These are phyloP conservation scores for Halisarca cf. caerulea DNA, from an alignment of 37 sponge, comb jelly and placozoan genomes.

Conservation along the genomic window DNA sequence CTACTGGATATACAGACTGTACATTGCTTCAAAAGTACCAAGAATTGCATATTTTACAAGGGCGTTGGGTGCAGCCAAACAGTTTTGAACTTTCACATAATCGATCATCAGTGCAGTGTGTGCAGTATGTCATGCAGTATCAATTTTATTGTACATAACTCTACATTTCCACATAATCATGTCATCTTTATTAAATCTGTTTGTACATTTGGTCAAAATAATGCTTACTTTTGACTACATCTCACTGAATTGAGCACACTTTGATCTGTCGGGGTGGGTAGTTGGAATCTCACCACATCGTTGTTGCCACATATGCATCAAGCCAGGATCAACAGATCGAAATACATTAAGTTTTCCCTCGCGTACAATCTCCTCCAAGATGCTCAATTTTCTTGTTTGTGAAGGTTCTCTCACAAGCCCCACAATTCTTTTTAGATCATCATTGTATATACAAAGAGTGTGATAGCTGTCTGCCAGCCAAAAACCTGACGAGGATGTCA, in stretches of 20 bases:
- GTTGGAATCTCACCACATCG: constrained; percentile 28
- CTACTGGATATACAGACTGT: constrained; percentile 18
- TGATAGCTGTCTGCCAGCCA: constrained; percentile 52
- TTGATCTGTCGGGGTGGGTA: too few species aligned
- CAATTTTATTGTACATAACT: too few species aligned
- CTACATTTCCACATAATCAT: too few species aligned
- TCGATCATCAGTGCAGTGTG: too few species aligned
- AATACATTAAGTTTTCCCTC: constrained; percentile 25
- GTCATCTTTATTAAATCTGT: too few species aligned
- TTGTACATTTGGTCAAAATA: too few species aligned
- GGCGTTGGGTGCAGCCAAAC: constrained; percentile 15
- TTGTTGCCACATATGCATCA: constrained; percentile 64
- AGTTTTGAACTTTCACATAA: not conserved
- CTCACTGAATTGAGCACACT: too few species aligned
- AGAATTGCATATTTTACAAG: constrained; percentile 15
- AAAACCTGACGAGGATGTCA: constrained; percentile 18
- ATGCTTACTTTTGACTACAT: too few species aligned
- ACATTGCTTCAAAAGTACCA: not conserved
- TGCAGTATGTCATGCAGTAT: too few species aligned
- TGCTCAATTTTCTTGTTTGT: constrained; percentile 21
- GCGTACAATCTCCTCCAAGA: constrained; percentile 31
- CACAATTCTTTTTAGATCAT: constrained; percentile 33
- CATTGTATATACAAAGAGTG: constrained; percentile 43
- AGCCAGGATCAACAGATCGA: constrained; percentile 53
- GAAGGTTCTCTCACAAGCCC: not conserved